Evolutionary conservation across 2,888 invertebrate species (phyloP).

Genomic region (Callyntrura sp.): DNA sequence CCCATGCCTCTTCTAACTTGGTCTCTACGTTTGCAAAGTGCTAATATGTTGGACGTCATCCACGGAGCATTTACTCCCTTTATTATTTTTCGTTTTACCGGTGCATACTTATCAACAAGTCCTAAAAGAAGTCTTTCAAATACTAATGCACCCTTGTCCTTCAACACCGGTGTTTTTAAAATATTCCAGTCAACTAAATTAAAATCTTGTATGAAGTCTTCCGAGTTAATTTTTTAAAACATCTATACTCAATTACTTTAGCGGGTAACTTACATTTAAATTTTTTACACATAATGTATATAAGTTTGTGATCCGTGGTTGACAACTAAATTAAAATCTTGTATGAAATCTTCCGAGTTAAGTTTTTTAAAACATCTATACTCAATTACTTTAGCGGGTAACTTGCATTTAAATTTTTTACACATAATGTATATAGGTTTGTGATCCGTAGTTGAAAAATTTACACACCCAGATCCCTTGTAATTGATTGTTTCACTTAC

Average conservation of each 20-base stretch:
- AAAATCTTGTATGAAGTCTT: not conserved
- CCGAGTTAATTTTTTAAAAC: not conserved
- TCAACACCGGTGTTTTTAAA: not conserved
- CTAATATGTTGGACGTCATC: not conserved
- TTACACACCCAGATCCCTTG: not conserved
- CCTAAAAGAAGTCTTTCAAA: conserved; percentile 11
- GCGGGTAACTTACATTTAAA: not conserved
- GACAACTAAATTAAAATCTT: not conserved
- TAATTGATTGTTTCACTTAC: not conserved
- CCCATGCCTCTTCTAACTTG: not conserved
- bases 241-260: not conserved
- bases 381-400: not conserved
- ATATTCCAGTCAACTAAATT: conserved; percentile 10
- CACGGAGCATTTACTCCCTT: conserved; percentile 32
- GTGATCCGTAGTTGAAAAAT: conserved; percentile 8
- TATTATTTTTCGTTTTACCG: conserved; percentile 4
- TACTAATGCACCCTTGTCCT: not conserved
- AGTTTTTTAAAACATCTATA: not conserved
- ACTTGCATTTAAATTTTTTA: not conserved
- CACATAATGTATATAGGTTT: not conserved
- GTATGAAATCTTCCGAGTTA: not conserved
- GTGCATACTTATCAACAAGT: not conserved
- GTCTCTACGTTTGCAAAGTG: not conserved
- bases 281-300: not conserved
- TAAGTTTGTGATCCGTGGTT: not conserved